Base-by-base conservation (phyloP, 1,140 invertebrate genomes). In the Lutraria rhynchaena region DNA sequence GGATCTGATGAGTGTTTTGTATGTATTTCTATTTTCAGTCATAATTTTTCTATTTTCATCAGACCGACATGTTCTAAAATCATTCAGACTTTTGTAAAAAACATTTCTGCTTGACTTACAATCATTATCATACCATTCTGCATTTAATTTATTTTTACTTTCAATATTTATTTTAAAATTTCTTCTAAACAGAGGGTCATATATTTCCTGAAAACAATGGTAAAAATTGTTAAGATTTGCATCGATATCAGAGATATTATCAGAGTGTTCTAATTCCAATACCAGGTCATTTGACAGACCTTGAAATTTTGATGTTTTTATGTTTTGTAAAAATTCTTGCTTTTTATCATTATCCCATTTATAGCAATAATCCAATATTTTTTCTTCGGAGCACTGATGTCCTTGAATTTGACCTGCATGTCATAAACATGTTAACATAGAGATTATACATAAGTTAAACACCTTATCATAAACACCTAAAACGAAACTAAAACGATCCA, bases 91-190 rank as follows among this genome's bases (percentile, higher is more conserved):
- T 22, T 5, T 55, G 57, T 55, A 55, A 73, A 55, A 73, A 46
- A 33, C 3, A 3, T 53, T 37, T 22, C 41, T 3, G n/a, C 22
- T 55, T 19, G 3, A 19, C 4, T 4, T 5, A 55, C 69, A 55
- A 11, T 73, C 69, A 33, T 19, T 22, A 73, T 73, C 69, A 73
- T 49, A 73, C 69, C 69, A 73, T 22, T 44, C 15, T 57, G 53
- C 33, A 55, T 24, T 24, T 35, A 3, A 3, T 1, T 5, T 5
- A 2, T 9, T 7, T 3, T 73, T 37, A 3, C 2, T 35, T 7
- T 7, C 17, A 22, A 13, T 69, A 65, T 65, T 35, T 37, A 13
- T n/a, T 4, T 37, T 3, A 37, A 65, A 49, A 27, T 70, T 70
- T 31, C 33, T 70, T 29, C 22, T 2, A 70, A 70, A 70, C 9